phyloP scores from a whole-genome alignment of 1,140 invertebrate species.

The Sycobia sp. region DNA sequence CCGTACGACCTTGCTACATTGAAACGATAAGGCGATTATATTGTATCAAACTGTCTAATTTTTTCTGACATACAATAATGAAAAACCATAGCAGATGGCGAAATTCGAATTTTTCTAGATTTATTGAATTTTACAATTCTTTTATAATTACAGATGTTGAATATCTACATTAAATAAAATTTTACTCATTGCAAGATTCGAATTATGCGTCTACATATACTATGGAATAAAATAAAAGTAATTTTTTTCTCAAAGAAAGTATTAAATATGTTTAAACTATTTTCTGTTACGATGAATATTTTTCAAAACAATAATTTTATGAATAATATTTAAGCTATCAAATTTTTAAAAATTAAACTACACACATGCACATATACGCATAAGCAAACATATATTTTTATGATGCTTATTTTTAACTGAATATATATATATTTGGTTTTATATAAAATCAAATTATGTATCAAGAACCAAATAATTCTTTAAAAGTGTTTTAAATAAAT shows the following conservation, averaged over 20 bases:
- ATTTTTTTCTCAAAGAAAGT: conserved; percentile 3
- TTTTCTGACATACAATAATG: too few relatives aligned
- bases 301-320: too few relatives aligned
- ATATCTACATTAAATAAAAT: too few relatives aligned
- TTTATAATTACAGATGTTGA: too few relatives aligned
- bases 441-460: neutral
- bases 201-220: too few relatives aligned
- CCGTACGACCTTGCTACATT: conserved; percentile 12
- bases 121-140: too few relatives aligned
- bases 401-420: conserved; percentile 4
- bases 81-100: too few relatives aligned
- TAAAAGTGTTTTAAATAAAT: conserved; percentile 2
- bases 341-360: neutral
- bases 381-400: conserved; percentile 35
- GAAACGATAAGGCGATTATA: conserved; percentile 35
- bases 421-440: neutral
- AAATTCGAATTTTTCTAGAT: conserved; percentile 10
- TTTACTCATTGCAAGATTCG: too few relatives aligned
- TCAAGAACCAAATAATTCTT: conserved; percentile 27
- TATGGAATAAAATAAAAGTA: conserved; percentile 13
- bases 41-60: too few relatives aligned
- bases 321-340: conserved; percentile 3
- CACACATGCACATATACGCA: too few relatives aligned
- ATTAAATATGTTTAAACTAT: conserved; percentile 1
- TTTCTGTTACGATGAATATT: conserved; percentile 18